Base-by-base conservation (phyloP, 2,797 vertebrate genomes). In the Aplochiton taeniatus region DNA sequence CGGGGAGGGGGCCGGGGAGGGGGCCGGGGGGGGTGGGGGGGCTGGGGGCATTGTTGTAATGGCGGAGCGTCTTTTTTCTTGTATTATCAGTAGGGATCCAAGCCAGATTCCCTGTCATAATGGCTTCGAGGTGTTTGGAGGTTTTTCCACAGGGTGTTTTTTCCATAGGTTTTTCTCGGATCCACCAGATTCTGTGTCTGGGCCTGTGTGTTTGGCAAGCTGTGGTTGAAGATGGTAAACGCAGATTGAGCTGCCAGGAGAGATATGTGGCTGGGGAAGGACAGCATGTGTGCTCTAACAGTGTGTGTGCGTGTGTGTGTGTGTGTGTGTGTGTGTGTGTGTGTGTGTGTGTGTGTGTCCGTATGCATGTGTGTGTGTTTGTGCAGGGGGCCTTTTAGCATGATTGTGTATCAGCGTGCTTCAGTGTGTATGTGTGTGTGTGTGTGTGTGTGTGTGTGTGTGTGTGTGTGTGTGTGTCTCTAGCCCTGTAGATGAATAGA, bases 181-280 rank as follows among this genome's bases (percentile, higher is more conserved):
- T n/a, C n/a, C n/a, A n/a, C n/a, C n/a, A n/a, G n/a, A n/a, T n/a
- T n/a, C n/a, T n/a, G n/a, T n/a, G 43, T 18, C n/a, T 58, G 16
- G 11, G 11, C 19, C 45, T 78, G 71, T 50, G 61, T 74, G 72
- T 81, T 73, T 70, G 69, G 70, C 61, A 61, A 63, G 78, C 20
- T 45, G 14, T 45, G 43, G 57, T 13, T 44, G 13, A 11, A 78
- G 76, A 84, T 73, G 63, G 66, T 72, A 72, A 72, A 61, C 75
- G 81, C 68, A 70, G 67, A 83, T 79, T 43, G 75, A 61, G 76
- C 74, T 76, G 76, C 74, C 67, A 65, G 72, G 19, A 73, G 43
- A 73, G 79, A 80, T 80, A 78, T 73, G 82, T 76, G 60, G 50
- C 65, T 12, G 31, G 31, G 13, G 18, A n/a, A n/a, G n/a, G n/a